Evolutionary conservation across 2,797 vertebrate genomes (phyloP), one percentile per base, ranked within the genome.

Genomic region (Paratrypauchen microcephalus): DNA sequence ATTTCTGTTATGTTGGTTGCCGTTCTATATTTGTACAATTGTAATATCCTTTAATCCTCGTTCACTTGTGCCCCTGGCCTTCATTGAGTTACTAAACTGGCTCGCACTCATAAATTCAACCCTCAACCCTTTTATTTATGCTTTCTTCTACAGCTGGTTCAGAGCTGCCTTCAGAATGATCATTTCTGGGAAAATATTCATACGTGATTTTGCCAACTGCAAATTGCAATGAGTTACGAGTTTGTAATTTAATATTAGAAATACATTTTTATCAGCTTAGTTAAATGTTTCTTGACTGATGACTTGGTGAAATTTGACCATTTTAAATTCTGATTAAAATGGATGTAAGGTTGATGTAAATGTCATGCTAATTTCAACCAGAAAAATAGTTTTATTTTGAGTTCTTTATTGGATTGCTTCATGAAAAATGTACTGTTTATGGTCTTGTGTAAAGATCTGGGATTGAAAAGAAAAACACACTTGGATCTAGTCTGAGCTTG

Each of bases 91-190:
- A 3, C 73, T 96, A 41, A 87, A 91, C 78, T 96, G 79, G 79
- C 7, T 95, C 67, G 93, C 93, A 12, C 93, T 95, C 68, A 85
- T 95, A 61, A 97, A 97, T 74, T 95, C 95, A 26, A 88, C 91
- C 32, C 85, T 96, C 28, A 97, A 96, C 69, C 95, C 95, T 13
- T 83, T 96, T 45, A 87, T 96, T 77, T 97, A 96, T 72, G 93
- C 93, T 3, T 95, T 95, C 86, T 96, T 95, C 85, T 95, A 95
- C 66, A 84, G 83, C 13, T 95, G 94, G 93, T 96, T 97, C 85
- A 90, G 93, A 71, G 91, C 70, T 39, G 94, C 85, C 18, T 73
- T 81, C 15, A 75, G 36, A 52, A 59, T 69, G 32, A 75, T 84
- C 0, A 52, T 81, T n/a, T 71, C 69, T 21, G 72, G 82, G 5